A percentile compares a stretch with the other conserved stretches of the same genome.
Conservation (phyloP, 2,888 invertebrate species). For the Stenodera caucasica region DNA sequence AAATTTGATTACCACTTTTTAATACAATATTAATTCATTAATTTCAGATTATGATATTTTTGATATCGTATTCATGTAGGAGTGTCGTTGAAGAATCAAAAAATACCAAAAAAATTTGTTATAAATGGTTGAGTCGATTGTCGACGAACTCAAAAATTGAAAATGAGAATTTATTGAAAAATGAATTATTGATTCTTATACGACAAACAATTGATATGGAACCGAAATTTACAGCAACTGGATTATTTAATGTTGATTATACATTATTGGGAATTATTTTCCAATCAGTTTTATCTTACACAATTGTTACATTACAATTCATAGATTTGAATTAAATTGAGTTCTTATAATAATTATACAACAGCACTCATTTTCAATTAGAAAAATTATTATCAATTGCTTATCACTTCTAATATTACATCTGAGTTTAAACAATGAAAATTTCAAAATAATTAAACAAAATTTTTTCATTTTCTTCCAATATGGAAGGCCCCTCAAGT, state of each 20-base stretch:
- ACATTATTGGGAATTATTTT: slow-evolving; percentile 8
- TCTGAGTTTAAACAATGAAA: no score
- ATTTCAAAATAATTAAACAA: no score
- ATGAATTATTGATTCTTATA: slow-evolving; percentile 14
- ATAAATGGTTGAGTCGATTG: background rate
- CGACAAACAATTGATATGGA: slow-evolving; percentile 16
- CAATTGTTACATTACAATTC: background rate
- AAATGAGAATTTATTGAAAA: slow-evolving; percentile 10
- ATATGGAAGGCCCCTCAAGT: no score
- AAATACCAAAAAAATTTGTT: background rate
- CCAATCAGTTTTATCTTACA: background rate
- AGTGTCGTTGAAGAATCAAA: background rate
- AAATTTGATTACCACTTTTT: background rate
- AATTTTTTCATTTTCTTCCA: no score
- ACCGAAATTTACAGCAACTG: slow-evolving; percentile 28
- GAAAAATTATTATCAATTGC: no score
- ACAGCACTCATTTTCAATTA: no score
- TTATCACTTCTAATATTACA: no score
- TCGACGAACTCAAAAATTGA: no score
- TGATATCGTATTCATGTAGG: background rate
- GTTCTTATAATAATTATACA: no score
- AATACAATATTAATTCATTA: background rate
- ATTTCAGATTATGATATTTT: background rate
- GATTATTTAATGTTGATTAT: slow-evolving; percentile 24
- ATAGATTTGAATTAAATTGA: no score